phyloP scores from a whole-genome alignment of 1,140 invertebrate species.

The Drosophila navojoa region DNA sequence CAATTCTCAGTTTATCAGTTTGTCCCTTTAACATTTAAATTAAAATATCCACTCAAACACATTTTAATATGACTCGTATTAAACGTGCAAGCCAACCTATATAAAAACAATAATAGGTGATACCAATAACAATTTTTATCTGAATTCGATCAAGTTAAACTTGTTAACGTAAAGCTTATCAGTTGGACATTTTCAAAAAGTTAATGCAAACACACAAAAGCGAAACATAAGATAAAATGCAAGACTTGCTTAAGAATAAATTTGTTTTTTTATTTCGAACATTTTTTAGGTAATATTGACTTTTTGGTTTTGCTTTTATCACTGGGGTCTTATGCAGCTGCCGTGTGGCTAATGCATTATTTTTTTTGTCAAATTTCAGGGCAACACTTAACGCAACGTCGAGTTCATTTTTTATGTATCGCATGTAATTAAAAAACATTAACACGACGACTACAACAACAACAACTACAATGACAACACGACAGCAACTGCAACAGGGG shows the following conservation, averaged over 20 bases:
- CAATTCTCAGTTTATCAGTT: too few species aligned
- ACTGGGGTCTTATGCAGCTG: constrained; percentile 4
- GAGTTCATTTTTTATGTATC: constrained; percentile 66
- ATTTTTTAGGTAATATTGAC: not conserved
- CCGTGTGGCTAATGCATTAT: constrained; percentile 55
- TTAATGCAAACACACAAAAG: constrained; percentile 16
- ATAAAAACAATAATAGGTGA: too few species aligned
- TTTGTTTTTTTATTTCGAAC: not conserved
- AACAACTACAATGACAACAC: constrained; percentile 25
- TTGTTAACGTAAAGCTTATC: constrained; percentile 10
- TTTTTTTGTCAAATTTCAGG: constrained; percentile 74
- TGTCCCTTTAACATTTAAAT: too few species aligned
- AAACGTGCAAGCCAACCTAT: too few species aligned
- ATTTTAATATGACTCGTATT: not conserved
- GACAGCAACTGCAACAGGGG: constrained; percentile 3
- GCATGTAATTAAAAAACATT: constrained; percentile 77
- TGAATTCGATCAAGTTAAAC: not conserved
- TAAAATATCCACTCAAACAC: not conserved
- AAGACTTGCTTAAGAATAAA: constrained; percentile 1
- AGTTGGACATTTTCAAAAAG: not conserved
- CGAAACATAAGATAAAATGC: not conserved
- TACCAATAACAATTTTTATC: not conserved
- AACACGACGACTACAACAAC: constrained; percentile 45
- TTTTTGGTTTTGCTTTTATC: not conserved
- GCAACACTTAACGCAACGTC: constrained; percentile 65